Evolutionary conservation across 2,797 vertebrate species (phyloP), one percentile per base, ranked within the genome.

Genomic region (Notolepis coatsorum): DNA sequence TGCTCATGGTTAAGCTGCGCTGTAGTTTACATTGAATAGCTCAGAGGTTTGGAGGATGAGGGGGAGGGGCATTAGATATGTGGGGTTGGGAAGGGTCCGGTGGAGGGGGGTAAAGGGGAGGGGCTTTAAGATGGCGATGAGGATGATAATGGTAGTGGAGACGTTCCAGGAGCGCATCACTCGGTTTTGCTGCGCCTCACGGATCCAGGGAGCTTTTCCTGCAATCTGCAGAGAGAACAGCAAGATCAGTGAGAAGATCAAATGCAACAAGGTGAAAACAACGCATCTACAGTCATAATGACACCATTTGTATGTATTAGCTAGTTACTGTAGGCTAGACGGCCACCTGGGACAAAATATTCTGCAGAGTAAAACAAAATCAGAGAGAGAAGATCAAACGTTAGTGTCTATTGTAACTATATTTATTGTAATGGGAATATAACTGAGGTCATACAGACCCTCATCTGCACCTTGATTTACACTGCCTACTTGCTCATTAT

Each of bases 161-260:
- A 33, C 7, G 7, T 41, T 41, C 55, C 17, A 1, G 13, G 13
- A 61, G 63, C 24, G 28, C 20, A 86, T 92, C 84, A 92, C 88
- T 91, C 87, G 65, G 91, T 84, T 92, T 96, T 95, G 73, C 84
- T 87, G 83, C 94, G 93, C 80, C 96, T 96, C 81, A 92, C 80
- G 15, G 93, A 80, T 75, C 93, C 94, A 0, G 95, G 95, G 61
- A 97, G 93, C 79, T 97, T 96, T 76, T 96, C 95, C 91, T 95
- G 95, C 80, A 97, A 87, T 87, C 95, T 97, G 83, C 9, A 0
- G 52, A n/a, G 37, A 35, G n/a, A 43, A 46, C 65, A 71, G 2
- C 5, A 33, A 2, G 48, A 37, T 59, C 1, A 33, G 7, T 17
- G 33, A 55, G 13, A 2, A 42, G 10, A 1, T 12, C 8, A 52